Percentiles rank a stretch among this genome's conserved stretches.
Evolutionary conservation across 2,888 invertebrate species (phyloP).

Genomic region (Lottia scabra): DNA sequence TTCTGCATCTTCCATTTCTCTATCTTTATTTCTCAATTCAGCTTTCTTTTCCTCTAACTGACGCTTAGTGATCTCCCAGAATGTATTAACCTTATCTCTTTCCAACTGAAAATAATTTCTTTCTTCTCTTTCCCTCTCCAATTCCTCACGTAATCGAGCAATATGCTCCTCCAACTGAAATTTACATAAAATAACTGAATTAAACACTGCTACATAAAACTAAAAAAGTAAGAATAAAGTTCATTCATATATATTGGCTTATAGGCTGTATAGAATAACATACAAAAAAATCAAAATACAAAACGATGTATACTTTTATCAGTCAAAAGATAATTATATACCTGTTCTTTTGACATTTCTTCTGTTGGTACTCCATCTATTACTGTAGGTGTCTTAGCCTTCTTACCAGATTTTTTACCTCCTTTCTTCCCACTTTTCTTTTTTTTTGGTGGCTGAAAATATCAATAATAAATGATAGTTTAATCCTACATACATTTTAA

Average conservation of each 20-base stretch:
- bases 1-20: constrained; percentile 88
- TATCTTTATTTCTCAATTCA: constrained; percentile 79
- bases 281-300: not conserved
- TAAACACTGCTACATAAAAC: no score
- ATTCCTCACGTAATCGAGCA: constrained; percentile 85
- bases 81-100: constrained; percentile 90
- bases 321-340: constrained; percentile 24
- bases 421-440: constrained; percentile 62
- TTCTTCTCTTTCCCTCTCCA: constrained; percentile 94
- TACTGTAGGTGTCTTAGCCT: constrained; percentile 68
- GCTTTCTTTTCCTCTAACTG: constrained; percentile 88
- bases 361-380: constrained; percentile 92
- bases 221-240: no score
- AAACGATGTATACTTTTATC: not conserved
- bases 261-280: not conserved
- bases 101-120: constrained; percentile 95
- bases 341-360: constrained; percentile 91
- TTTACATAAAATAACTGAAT: not conserved
- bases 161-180: constrained; percentile 88
- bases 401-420: constrained; percentile 62
- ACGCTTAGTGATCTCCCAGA: constrained; percentile 94
- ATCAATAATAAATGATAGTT: no score
- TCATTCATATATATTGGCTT: no score
- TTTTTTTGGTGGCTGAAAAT: constrained; percentile 63
- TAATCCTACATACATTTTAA: no score